Percentiles rank a stretch among this genome's conserved stretches.
Conservation (phyloP, 2,797 vertebrate species). For the Taeniopygia guttata region DNA sequence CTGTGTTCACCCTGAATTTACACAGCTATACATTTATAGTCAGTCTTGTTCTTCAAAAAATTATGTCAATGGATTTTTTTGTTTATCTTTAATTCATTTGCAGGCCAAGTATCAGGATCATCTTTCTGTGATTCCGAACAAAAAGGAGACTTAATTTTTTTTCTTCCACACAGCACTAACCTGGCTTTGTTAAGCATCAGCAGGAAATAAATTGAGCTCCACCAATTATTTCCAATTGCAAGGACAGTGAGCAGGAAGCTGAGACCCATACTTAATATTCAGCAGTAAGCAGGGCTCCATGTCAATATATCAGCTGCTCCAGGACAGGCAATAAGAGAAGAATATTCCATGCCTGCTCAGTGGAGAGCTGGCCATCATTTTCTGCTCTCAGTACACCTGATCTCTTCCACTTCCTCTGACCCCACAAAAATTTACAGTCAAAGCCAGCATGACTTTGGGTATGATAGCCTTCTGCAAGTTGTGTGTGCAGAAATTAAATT, state of each 20-base stretch:
- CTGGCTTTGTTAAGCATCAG: not conserved
- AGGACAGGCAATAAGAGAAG: not conserved
- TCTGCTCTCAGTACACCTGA: not conserved
- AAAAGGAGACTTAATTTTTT: not conserved
- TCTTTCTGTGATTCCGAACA: not conserved
- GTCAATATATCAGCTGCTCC: not conserved
- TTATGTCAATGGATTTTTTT: not conserved
- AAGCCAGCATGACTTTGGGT: not conserved
- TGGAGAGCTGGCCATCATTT: not conserved
- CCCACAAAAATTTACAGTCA: not conserved
- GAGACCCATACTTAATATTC: not conserved
- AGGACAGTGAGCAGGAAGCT: not conserved
- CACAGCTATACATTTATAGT: not conserved
- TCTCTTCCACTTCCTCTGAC: not conserved
- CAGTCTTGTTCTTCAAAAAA: not conserved
- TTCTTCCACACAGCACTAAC: not conserved
- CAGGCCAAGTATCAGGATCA: not conserved
- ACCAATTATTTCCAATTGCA: not conserved
- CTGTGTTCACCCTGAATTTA: not conserved
- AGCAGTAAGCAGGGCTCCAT: not conserved
- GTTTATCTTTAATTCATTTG: not conserved
- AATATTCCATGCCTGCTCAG: not conserved
- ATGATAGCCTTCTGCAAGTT: conserved; percentile 1
- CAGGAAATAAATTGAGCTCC: not conserved
- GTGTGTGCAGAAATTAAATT: conserved; percentile 36